A percentile compares a stretch with the other conserved stretches of the same genome.
Conservation (phyloP, 1,140 invertebrate genomes). For the Reticulitermes speratus region DNA sequence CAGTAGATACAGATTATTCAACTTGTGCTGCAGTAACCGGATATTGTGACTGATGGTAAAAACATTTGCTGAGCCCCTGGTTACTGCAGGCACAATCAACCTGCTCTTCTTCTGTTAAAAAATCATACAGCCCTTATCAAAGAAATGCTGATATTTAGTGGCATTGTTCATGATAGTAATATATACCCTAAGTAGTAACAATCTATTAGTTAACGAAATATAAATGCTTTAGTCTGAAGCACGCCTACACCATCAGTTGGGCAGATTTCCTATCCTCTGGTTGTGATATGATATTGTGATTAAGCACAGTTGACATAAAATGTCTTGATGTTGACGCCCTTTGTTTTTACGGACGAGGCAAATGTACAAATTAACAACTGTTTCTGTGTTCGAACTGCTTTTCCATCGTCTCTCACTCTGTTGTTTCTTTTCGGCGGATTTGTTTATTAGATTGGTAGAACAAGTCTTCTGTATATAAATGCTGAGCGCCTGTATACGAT, state of each 20-base stretch:
- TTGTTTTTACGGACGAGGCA: background rate
- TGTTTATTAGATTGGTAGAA: background rate
- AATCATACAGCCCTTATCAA: background rate
- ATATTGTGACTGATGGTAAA: background rate
- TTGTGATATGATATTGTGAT: background rate
- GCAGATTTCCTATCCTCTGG: background rate
- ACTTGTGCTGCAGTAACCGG: background rate
- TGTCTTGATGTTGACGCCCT: background rate
- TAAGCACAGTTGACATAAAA: background rate
- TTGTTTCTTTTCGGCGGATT: slow-evolving; percentile 2
- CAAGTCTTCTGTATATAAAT: background rate
- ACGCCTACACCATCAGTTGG: background rate
- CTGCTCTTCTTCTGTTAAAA: background rate
- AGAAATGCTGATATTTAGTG: background rate
- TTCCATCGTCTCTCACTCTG: background rate
- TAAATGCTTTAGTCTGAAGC: background rate
- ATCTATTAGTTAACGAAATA: background rate
- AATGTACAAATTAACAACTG: background rate
- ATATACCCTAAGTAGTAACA: background rate
- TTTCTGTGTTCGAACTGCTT: background rate
- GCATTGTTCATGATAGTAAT: background rate
- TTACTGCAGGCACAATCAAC: background rate
- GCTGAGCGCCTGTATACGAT: background rate
- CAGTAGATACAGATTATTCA: background rate
- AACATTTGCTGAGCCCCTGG: background rate